Percentiles rank a stretch among this genome's conserved stretches.
These are phyloP conservation scores for Apantesis nais DNA, from an alignment of 2,888 invertebrate species.

Conservation along the genomic window DNA sequence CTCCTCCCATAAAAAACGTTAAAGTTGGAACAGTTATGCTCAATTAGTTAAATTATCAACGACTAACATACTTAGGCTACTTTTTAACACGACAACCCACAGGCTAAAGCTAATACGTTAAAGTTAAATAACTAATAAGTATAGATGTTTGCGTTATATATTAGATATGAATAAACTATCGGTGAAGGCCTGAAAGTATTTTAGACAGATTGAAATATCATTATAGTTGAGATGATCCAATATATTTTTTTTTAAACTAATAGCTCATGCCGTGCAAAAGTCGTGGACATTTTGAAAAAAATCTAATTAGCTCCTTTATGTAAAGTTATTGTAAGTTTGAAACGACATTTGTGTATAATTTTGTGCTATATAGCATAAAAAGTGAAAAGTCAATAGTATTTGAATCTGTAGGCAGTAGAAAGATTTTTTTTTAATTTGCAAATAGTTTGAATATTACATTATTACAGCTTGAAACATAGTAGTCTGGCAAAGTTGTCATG, in stretches of 20 bases:
- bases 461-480: conserved; percentile 46
- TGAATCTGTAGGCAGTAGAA: background rate
- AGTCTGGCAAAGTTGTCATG: conserved; percentile 42
- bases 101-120: background rate
- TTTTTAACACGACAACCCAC: no score
- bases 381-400: no score
- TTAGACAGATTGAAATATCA: background rate
- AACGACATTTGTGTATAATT: background rate
- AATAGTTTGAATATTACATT: conserved; percentile 23
- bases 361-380: background rate
- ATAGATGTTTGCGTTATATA: background rate
- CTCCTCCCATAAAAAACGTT: no score
- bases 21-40: no score
- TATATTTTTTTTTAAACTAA: background rate
- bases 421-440: no score
- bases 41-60: no score
- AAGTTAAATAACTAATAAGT: no score
- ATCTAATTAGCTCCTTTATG: background rate
- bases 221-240: background rate
- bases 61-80: no score
- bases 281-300: background rate
- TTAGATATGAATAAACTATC: background rate
- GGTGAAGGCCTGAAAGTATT: background rate
- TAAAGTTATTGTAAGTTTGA: background rate
- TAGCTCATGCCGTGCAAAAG: background rate